Percentiles rank a stretch among this genome's conserved stretches.
Evolutionary conservation across 2,888 invertebrate genomes (phyloP).

Genomic region (Agriopis leucophaearia): DNA sequence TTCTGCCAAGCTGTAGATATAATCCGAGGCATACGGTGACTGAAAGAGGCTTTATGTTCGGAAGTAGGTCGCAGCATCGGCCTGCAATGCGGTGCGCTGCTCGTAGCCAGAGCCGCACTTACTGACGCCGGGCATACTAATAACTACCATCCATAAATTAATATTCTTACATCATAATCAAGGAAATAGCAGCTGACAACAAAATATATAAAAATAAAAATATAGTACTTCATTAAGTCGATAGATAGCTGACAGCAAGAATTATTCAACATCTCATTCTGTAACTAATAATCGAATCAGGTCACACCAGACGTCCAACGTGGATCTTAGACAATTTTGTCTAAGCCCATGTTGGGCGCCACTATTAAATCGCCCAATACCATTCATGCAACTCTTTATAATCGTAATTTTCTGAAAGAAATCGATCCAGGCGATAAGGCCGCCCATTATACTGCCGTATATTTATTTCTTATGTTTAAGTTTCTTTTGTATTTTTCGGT

Average conservation of each 20-base stretch:
- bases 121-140: neutral
- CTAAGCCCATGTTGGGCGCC: slow-evolving; percentile 3
- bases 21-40: slow-evolving; percentile 24
- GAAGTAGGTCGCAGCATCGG: slow-evolving; percentile 77
- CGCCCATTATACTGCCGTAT: no score
- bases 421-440: no score
- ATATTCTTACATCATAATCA: neutral
- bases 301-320: neutral
- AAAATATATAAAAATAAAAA: no score
- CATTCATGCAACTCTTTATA: neutral
- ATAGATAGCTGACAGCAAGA: no score
- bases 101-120: slow-evolving; percentile 44
- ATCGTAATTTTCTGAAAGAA: neutral
- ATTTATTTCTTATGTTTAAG: no score
- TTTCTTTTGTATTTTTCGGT: no score
- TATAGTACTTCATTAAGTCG: no score
- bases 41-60: slow-evolving; percentile 55
- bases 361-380: neutral
- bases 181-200: no score
- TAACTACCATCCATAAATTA: neutral
- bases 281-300: neutral
- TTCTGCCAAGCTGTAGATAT: neutral
- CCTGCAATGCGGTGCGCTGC: slow-evolving; percentile 73
- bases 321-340: neutral
- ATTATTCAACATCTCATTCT: no score